Evolutionary conservation across 2,888 invertebrate genomes (phyloP).

Genomic region (Dryomyza anilis): DNA sequence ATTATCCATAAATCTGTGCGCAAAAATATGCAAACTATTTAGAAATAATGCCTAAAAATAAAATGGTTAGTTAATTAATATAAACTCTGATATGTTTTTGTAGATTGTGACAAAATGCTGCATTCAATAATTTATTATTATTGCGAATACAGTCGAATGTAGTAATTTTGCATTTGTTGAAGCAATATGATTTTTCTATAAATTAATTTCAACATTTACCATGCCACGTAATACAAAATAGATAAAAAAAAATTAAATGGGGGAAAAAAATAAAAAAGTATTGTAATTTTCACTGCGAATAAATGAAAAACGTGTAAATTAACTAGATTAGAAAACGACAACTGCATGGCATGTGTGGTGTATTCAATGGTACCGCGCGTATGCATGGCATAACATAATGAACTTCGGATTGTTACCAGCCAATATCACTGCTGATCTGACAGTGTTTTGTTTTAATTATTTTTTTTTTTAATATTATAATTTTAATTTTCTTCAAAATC

Average conservation of each 20-base stretch:
- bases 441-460: neutral
- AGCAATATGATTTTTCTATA: neutral
- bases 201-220: neutral
- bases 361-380: too few species aligned
- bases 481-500: neutral
- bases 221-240: neutral
- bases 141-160: too few species aligned
- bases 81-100: too few species aligned
- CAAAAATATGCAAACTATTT: too few species aligned
- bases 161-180: too few species aligned
- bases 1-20: too few species aligned
- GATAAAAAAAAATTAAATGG: neutral
- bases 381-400: neutral
- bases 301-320: slow-evolving; percentile 12
- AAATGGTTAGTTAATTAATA: too few species aligned
- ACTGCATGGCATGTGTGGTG: slow-evolving; percentile 4
- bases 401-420: neutral
- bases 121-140: too few species aligned
- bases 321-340: slow-evolving; percentile 13
- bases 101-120: too few species aligned
- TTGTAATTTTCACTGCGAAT: neutral
- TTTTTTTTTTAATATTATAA: neutral
- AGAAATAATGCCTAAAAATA: too few species aligned
- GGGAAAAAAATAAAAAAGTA: neutral
- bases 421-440: too few species aligned